Conservation (phyloP, 2,888 invertebrate species). For the Bhutanitis thaidina region DNA sequence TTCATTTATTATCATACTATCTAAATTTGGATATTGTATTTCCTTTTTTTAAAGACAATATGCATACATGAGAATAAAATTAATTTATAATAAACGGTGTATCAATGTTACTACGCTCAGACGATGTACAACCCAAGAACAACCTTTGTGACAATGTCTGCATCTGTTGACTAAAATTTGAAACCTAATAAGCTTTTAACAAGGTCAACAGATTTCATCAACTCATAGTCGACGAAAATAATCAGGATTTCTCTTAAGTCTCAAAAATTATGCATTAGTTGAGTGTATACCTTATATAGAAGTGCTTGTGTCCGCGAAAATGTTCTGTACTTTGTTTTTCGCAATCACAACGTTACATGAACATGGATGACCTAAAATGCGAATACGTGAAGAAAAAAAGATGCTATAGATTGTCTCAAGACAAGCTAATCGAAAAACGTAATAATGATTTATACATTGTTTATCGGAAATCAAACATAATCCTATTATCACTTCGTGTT, state of each 20-base stretch:
- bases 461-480: slow-evolving; percentile 61
- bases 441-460: slow-evolving; percentile 62
- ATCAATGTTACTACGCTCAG: slow-evolving; percentile 50
- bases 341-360: slow-evolving; percentile 81
- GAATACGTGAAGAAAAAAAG: slow-evolving; percentile 78
- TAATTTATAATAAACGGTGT: slow-evolving; percentile 15
- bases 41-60: not conserved
- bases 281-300: slow-evolving; percentile 53
- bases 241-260: slow-evolving; percentile 63
- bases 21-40: not conserved
- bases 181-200: slow-evolving; percentile 80
- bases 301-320: slow-evolving; percentile 73
- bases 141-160: slow-evolving; percentile 77
- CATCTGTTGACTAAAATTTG: slow-evolving; percentile 80
- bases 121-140: slow-evolving; percentile 50
- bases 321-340: slow-evolving; percentile 78
- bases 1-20: not conserved
- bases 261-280: slow-evolving; percentile 51
- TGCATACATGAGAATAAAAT: slow-evolving; percentile 3
- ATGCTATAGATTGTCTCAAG: slow-evolving; percentile 70
- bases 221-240: slow-evolving; percentile 71
- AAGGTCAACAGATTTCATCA: slow-evolving; percentile 81
- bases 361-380: slow-evolving; percentile 81
- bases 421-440: slow-evolving; percentile 63
- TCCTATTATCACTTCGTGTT: slow-evolving; percentile 54